Percentiles rank a stretch among this genome's conserved stretches.
Conservation (phyloP, 64 coral and sea anemone genomes). For the Cladopsammia gracilis region DNA sequence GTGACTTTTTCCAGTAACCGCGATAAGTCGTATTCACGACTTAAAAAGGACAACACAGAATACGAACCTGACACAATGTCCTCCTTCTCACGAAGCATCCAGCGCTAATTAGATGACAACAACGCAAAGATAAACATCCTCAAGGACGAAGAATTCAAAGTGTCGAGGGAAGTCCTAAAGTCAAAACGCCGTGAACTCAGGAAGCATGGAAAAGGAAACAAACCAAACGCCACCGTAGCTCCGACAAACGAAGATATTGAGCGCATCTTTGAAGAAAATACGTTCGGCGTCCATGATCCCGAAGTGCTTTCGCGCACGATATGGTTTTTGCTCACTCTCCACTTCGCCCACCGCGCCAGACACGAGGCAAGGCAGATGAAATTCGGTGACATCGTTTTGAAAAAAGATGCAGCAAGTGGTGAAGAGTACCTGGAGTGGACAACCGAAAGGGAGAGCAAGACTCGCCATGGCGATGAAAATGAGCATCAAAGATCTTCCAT, state of each 20-base stretch:
- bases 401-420: neutral
- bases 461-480: no score
- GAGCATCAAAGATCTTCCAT: no score
- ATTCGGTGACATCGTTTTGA: slow-evolving; percentile 2
- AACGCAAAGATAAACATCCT: slow-evolving; percentile 8
- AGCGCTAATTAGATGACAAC: neutral
- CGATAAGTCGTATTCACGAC: no score
- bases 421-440: neutral
- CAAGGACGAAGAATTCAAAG: slow-evolving; percentile 22
- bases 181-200: slow-evolving; percentile 7
- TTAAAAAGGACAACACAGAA: no score
- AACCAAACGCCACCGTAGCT: slow-evolving; percentile 26
- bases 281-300: slow-evolving; percentile 11
- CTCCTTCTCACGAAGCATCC: slow-evolving; percentile 27
- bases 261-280: neutral
- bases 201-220: slow-evolving; percentile 19
- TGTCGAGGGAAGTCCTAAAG: slow-evolving; percentile 17
- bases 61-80: slow-evolving; percentile 49
- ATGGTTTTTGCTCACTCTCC: slow-evolving; percentile 41
- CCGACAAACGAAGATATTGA: slow-evolving; percentile 27
- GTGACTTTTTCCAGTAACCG: no score
- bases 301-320: slow-evolving; percentile 29
- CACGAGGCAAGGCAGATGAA: slow-evolving; percentile 24
- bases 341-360: slow-evolving; percentile 22
- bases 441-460: slow-evolving; percentile 51